Evolutionary conservation across 2,113 vertebrate species (phyloP).

Genomic region (Ascaphus truei): DNA sequence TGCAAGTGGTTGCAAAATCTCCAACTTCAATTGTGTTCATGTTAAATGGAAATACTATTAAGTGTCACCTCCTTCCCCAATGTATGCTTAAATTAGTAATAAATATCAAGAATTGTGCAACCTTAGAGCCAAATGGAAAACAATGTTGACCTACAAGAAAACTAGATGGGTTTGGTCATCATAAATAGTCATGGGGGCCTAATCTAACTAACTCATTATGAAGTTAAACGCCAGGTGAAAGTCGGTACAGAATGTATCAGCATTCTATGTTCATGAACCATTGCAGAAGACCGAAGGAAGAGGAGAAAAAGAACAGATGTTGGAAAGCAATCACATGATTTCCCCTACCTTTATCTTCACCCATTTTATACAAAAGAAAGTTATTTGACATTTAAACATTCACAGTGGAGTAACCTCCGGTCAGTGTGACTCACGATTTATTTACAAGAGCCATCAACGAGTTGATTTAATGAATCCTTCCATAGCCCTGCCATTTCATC

Average conservation of each 20-base stretch:
- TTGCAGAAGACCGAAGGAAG: no score
- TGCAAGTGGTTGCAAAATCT: no score
- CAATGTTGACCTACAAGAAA: no score
- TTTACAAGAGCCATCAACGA: constrained; percentile 76
- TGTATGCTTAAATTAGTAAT: constrained; percentile 55
- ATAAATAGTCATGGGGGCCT: no score
- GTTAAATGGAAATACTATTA: no score
- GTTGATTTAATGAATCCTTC: constrained; percentile 34
- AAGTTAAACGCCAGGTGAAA: no score
- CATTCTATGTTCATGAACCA: no score
- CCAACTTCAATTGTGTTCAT: no score
- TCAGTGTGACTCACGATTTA: constrained; percentile 74
- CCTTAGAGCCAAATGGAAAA: constrained; percentile 26
- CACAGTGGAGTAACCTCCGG: constrained; percentile 79
- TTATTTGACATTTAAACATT: constrained; percentile 83
- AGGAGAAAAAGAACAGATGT: background rate
- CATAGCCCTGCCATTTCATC: background rate
- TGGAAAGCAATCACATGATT: background rate
- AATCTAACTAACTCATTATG: no score
- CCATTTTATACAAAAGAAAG: constrained; percentile 55
- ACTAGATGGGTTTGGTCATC: no score
- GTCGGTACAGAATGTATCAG: no score
- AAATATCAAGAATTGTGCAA: constrained; percentile 57
- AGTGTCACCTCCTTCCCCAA: constrained; percentile 31
- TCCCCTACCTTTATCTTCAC: constrained; percentile 7